Evolutionary conservation across 1,140 invertebrate species (phyloP).

Genomic region (Papilio aristodemus): DNA sequence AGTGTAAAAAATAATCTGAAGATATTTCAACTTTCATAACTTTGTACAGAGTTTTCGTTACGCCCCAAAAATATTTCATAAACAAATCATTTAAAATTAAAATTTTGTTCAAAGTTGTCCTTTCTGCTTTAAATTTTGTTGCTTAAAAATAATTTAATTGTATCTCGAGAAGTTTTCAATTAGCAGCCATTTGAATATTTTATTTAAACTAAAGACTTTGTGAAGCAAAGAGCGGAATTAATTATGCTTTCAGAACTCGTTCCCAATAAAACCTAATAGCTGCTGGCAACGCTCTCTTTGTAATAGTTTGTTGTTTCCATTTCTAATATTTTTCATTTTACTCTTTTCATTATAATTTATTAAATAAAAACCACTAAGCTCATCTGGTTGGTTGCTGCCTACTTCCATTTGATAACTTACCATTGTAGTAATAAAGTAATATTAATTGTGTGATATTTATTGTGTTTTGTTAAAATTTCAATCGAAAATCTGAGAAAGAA

Average conservation of each 20-base stretch:
- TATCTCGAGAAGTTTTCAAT: slow-evolving; percentile 20
- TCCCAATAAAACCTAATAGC: slow-evolving; percentile 4
- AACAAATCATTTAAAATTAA: slow-evolving; percentile 10
- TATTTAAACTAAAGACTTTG: slow-evolving; percentile 21
- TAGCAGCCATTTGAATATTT: slow-evolving; percentile 16
- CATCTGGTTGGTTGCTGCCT: no score
- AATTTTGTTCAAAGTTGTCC: neutral
- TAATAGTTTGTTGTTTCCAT: slow-evolving; percentile 1
- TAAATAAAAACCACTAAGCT: neutral
- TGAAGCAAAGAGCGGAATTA: slow-evolving; percentile 15
- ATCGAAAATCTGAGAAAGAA: no score
- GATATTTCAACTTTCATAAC: neutral
- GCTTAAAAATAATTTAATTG: slow-evolving; percentile 20
- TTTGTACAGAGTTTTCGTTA: neutral
- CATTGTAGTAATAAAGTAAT: no score
- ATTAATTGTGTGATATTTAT: no score
- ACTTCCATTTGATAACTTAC: no score
- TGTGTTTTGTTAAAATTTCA: no score
- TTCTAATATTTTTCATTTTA: neutral
- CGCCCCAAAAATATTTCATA: neutral
- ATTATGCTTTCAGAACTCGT: slow-evolving; percentile 11
- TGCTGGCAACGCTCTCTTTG: neutral
- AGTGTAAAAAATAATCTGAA: neutral
- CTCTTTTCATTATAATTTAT: neutral
- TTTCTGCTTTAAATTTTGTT: neutral